Evolutionary conservation across 2,888 invertebrate species (phyloP).

Genomic region (Callyntrura guangdongensis): DNA sequence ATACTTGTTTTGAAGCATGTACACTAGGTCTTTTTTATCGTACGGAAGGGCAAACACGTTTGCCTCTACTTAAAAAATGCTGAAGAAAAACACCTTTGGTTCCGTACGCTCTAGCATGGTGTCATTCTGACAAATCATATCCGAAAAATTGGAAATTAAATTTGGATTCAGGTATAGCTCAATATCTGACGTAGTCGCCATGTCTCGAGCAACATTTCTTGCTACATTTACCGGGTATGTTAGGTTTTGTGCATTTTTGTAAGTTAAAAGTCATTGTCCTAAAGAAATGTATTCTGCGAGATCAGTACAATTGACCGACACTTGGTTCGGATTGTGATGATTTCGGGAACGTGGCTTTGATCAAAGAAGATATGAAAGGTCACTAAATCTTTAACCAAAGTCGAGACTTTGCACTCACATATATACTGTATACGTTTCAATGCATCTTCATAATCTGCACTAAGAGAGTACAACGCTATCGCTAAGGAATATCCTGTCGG

Average conservation of each 20-base stretch:
- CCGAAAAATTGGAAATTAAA: conserved; percentile 92
- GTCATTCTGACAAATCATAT: conserved; percentile 92
- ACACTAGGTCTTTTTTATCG: conserved; percentile 90
- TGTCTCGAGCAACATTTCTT: conserved; percentile 94
- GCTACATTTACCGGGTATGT: conserved; percentile 97
- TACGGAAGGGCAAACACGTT: conserved; percentile 88
- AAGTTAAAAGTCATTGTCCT: conserved; percentile 89
- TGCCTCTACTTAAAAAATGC: conserved; percentile 94
- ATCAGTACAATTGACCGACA: conserved; percentile 73
- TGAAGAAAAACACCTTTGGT: conserved; percentile 93
- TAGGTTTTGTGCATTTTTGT: conserved; percentile 92
- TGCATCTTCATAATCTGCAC: conserved; percentile 92
- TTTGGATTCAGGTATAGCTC: conserved; percentile 95
- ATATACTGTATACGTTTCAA: conserved; percentile 93
- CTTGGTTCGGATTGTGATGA: conserved; percentile 57
- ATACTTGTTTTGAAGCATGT: conserved; percentile 91
- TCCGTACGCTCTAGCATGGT: conserved; percentile 85
- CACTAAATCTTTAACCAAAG: conserved; percentile 92
- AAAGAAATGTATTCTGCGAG: neutral
- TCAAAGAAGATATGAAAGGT: conserved; percentile 97
- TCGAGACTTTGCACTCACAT: conserved; percentile 90
- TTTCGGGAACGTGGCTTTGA: conserved; percentile 92
- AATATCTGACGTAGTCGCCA: conserved; percentile 94
- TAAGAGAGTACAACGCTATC: conserved; percentile 96
- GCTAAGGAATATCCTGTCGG: conserved; percentile 95